Conservation (phyloP, 2,888 invertebrate species). For the Idaea aversata region DNA sequence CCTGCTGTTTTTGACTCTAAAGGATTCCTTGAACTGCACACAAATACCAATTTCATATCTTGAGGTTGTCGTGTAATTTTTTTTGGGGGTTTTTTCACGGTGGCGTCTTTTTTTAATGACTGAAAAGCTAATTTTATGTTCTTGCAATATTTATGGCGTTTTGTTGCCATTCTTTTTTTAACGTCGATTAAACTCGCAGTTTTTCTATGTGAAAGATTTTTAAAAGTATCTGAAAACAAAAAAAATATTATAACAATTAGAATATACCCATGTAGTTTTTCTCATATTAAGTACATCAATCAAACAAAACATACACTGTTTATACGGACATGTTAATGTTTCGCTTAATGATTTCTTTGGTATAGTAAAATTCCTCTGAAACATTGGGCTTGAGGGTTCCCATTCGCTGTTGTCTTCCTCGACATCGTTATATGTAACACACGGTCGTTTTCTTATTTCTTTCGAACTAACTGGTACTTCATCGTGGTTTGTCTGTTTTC, state of each 20-base stretch:
- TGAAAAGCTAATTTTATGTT: not conserved
- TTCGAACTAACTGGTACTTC: not conserved
- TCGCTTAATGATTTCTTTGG: not conserved
- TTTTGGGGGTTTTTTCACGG: not conserved
- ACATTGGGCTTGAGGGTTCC: not conserved
- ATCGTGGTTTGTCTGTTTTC: not conserved
- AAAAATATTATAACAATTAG: not conserved
- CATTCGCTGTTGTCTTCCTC: not conserved
- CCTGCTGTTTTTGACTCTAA: not conserved
- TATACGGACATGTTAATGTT: not conserved
- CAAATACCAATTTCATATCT: not conserved
- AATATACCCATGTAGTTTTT: too few species aligned
- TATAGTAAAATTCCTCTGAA: not conserved
- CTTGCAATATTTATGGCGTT: slow-evolving; percentile 5
- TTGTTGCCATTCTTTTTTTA: slow-evolving; percentile 8
- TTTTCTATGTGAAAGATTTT: slow-evolving; percentile 13
- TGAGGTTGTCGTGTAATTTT: not conserved
- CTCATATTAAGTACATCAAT: too few species aligned
- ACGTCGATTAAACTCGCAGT: slow-evolving; percentile 17
- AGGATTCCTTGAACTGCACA: not conserved
- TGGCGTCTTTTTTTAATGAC: not conserved
- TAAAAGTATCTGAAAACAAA: slow-evolving; percentile 23
- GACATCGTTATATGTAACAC: not conserved
- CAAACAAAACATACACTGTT: not conserved
- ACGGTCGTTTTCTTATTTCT: not conserved